Evolutionary conservation across 1,140 invertebrate genomes (phyloP), one percentile per base, ranked within the genome.

Genomic region (Calliopsis andreniformis): DNA sequence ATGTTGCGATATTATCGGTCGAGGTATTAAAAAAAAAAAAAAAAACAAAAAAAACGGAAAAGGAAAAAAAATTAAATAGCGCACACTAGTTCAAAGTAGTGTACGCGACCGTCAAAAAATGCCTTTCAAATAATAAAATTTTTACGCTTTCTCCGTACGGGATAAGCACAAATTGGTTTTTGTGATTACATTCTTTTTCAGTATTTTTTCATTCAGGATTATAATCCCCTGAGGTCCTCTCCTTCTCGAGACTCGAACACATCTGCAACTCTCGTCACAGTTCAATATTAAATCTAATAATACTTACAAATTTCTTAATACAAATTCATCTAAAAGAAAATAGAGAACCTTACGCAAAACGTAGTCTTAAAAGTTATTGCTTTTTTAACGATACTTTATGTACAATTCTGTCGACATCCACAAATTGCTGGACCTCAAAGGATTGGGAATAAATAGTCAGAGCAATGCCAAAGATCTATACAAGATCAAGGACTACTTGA

Each of bases 271-370:
- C n/a, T n/a, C n/a, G 18, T n/a, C 47, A n/a, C 47, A 16, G 20
- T 28, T 2, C 3, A 45, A 0, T 4, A 2, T 51, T 59, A 59
- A 20, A 61, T 20, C 67, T 70, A 70, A 56, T 70, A 70, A 70
- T 70, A 70, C 67, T 70, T 70, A 20, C 3, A 70, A n/a, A 43
- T 58, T 47, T 59, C 39, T 14, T 70, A 30, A 23, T 47, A 56
- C 23, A 67, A 53, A 53, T 14, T 53, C 47, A 16, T 39, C 16
- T n/a, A 25, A 25, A 70, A n/a, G 2, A 63, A 28, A 23, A 59
- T 32, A 10, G 16, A 59, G 42, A 63, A 30, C 42, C 42, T 25
- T 62, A 25, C n/a, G n/a, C 10, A 18, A 25, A 32, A 6, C 25
- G 42, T 20, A 32, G 43, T 8, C 62, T 32, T 51, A 47, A 20